Conservation (phyloP, 1,140 invertebrate genomes). For the Halesus radiatus region DNA sequence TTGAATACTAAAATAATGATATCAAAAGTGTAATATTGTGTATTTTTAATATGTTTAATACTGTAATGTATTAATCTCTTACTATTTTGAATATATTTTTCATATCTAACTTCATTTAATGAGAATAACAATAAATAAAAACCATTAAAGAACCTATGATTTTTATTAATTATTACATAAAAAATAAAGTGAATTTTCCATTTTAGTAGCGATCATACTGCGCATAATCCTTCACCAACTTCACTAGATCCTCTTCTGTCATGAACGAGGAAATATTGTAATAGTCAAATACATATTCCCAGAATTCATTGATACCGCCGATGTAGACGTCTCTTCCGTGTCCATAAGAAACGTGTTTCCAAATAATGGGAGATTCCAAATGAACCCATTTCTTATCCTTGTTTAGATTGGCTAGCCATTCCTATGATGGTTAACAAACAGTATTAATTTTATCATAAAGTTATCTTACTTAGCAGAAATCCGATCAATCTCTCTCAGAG, state of each 20-base stretch:
- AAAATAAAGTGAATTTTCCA: not conserved
- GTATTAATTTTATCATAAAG: not conserved
- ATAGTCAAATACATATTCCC: slow-evolving; percentile 72
- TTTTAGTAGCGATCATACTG: slow-evolving; percentile 58
- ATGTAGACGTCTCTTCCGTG: slow-evolving; percentile 69
- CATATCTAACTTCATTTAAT: slow-evolving; percentile 57
- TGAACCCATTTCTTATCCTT: slow-evolving; percentile 69
- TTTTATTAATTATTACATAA: not conserved
- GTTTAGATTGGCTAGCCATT: slow-evolving; percentile 66
- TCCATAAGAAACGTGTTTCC: slow-evolving; percentile 68
- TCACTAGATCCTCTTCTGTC: slow-evolving; percentile 63
- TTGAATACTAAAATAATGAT: slow-evolving; percentile 9
- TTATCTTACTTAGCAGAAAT: too few relatives aligned
- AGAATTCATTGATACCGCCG: slow-evolving; percentile 70
- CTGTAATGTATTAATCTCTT: slow-evolving; percentile 49
- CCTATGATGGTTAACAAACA: slow-evolving; percentile 58
- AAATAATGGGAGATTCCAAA: slow-evolving; percentile 65
- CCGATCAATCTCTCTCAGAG: too few relatives aligned
- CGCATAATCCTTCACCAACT: slow-evolving; percentile 61
- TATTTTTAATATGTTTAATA: slow-evolving; percentile 50
- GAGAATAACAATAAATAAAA: slow-evolving; percentile 50
- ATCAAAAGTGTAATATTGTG: slow-evolving; percentile 44
- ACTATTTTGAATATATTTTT: slow-evolving; percentile 57
- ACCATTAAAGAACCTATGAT: not conserved
- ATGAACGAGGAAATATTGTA: slow-evolving; percentile 69